Conservation (phyloP, 2,797 vertebrate species). For the Melanotaenia pygmaea region DNA sequence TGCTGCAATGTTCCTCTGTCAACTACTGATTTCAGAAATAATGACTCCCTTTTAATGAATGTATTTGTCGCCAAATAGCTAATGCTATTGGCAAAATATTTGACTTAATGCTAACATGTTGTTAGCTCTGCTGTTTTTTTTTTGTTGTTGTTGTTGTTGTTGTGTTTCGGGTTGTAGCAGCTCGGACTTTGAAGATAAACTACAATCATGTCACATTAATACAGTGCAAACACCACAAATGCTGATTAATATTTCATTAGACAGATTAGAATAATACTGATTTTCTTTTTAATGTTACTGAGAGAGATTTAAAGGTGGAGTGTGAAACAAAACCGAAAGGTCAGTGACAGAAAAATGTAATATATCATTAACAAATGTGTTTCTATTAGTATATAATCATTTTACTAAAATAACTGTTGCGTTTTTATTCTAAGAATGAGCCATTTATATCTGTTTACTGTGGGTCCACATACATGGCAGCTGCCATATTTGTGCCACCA, state of each 20-base stretch:
- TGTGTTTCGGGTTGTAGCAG: neutral
- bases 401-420: too few relatives aligned
- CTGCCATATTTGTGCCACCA: too few relatives aligned
- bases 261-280: neutral
- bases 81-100: neutral
- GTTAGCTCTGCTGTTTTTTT: too few relatives aligned
- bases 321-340: too few relatives aligned
- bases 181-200: neutral
- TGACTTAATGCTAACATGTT: neutral
- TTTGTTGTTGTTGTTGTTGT: neutral
- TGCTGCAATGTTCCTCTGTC: neutral
- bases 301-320: too few relatives aligned
- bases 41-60: neutral
- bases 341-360: too few relatives aligned
- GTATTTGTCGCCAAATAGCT: neutral
- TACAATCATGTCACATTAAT: neutral
- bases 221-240: neutral
- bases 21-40: slow-evolving; percentile 10
- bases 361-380: too few relatives aligned
- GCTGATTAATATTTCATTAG: neutral
- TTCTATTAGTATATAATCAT: too few relatives aligned
- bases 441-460: too few relatives aligned
- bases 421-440: too few relatives aligned
- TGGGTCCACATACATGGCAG: too few relatives aligned
- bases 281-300: neutral